phyloP scores from a whole-genome alignment of 2,113 vertebrate species.

The Macquaria australasica region DNA sequence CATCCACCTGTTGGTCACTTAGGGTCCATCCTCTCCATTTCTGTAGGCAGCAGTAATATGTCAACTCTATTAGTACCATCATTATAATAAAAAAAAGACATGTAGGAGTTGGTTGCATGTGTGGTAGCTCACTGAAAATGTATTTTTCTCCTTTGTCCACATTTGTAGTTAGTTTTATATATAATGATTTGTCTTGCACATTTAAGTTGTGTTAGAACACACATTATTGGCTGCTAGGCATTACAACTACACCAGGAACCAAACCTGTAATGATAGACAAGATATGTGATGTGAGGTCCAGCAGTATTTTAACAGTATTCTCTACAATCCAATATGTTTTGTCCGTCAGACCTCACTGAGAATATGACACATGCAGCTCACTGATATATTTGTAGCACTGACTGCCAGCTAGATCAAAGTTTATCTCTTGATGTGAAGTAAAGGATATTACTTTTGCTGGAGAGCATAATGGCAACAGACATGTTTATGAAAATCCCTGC shows the following conservation, averaged over 20 bases:
- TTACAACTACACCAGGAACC: neutral
- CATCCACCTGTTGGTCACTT: too few relatives aligned
- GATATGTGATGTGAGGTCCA: neutral
- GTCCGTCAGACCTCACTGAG: neutral
- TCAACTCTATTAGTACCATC: neutral
- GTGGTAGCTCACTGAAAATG: neutral
- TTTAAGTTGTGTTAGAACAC: neutral
- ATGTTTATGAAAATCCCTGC: constrained; percentile 8
- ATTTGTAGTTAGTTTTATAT: neutral
- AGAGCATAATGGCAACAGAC: neutral
- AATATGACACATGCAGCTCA: constrained; percentile 2
- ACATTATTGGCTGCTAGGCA: too few relatives aligned
- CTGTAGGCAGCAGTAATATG: constrained; percentile 6
- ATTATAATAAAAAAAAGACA: neutral
- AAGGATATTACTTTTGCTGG: constrained; percentile 35
- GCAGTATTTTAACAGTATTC: neutral
- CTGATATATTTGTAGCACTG: neutral
- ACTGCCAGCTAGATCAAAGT: constrained; percentile 4
- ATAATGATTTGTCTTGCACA: neutral
- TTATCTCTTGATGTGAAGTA: constrained; percentile 8
- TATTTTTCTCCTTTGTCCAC: neutral
- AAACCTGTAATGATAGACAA: too few relatives aligned
- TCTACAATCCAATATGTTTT: constrained; percentile 12
- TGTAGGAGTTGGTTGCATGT: constrained; percentile 13
- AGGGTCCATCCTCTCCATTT: neutral